Evolutionary conservation across 2,797 vertebrate genomes (phyloP).

Genomic region (Pteropus rufus): DNA sequence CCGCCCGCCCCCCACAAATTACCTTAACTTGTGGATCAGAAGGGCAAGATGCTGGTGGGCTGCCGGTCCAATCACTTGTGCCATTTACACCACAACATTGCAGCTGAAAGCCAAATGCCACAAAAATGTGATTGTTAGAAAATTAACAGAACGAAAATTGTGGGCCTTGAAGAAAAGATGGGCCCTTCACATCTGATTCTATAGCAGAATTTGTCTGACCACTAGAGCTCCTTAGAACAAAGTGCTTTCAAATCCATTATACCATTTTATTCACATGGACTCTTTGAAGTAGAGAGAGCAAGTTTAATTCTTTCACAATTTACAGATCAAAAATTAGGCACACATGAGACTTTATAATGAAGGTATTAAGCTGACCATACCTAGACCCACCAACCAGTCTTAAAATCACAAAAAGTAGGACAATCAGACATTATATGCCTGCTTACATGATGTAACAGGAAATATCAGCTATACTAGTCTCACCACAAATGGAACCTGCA

Average conservation of each 20-base stretch:
- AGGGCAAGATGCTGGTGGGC: constrained; percentile 67
- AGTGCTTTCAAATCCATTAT: background rate
- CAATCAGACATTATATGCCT: background rate
- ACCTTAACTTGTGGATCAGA: constrained; percentile 32
- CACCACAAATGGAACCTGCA: background rate
- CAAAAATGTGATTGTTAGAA: constrained; percentile 18
- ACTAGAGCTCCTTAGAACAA: background rate
- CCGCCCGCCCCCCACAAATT: background rate
- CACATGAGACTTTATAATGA: background rate
- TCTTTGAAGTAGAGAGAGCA: background rate
- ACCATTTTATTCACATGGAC: background rate
- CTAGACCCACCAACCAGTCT: background rate
- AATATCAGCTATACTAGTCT: background rate
- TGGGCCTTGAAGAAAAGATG: background rate
- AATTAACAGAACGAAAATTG: background rate
- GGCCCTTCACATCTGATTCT: background rate
- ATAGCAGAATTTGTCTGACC: background rate
- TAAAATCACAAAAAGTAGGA: background rate
- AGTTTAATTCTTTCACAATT: background rate
- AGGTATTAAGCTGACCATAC: background rate
- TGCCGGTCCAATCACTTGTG: constrained; percentile 23
- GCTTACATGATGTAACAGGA: background rate
- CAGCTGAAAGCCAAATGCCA: constrained; percentile 63
- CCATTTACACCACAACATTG: constrained; percentile 77
- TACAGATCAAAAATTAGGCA: background rate